These are phyloP conservation scores for Trissolcus brochymenae DNA, from an alignment of 2,888 invertebrate genomes.

Conservation along the genomic window DNA sequence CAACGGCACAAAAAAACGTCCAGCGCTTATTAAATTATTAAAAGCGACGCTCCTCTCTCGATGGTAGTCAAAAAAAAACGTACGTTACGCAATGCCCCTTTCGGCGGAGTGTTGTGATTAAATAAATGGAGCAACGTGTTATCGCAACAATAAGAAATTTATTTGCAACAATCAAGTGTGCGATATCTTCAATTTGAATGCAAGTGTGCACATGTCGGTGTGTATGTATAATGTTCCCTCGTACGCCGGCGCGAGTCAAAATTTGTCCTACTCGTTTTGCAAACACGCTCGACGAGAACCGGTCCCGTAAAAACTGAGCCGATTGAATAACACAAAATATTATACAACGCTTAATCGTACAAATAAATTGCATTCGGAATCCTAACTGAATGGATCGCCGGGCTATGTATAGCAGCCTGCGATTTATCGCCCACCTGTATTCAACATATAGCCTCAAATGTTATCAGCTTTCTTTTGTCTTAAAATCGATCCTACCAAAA, in stretches of 20 bases:
- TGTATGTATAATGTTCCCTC: constrained; percentile 20
- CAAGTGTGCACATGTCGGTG: not conserved
- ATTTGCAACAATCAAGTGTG: constrained; percentile 48
- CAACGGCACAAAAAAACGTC: not conserved
- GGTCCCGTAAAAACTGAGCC: constrained; percentile 56
- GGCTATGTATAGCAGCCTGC: constrained; percentile 33
- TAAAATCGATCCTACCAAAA: constrained; percentile 21
- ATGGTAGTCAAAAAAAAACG: too few species aligned
- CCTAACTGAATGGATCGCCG: constrained; percentile 44
- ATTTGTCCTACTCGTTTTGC: constrained; percentile 52
- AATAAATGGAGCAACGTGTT: constrained; percentile 48
- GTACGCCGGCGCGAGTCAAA: constrained; percentile 41
- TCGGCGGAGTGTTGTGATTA: constrained; percentile 27
- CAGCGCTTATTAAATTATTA: too few species aligned
- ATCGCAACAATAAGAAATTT: constrained; percentile 51
- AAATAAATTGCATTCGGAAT: constrained; percentile 54
- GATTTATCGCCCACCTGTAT: constrained; percentile 56
- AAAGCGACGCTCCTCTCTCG: too few species aligned
- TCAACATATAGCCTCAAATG: constrained; percentile 43
- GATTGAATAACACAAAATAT: constrained; percentile 58
- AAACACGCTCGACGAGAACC: constrained; percentile 51
- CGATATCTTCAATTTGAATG: constrained; percentile 20
- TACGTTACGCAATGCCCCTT: too few species aligned
- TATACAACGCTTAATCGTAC: constrained; percentile 55
- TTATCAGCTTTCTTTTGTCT: constrained; percentile 40